Evolutionary conservation across 2,113 vertebrate genomes (phyloP), one percentile per base, ranked within the genome.

Genomic region (Pampusana beccarii): DNA sequence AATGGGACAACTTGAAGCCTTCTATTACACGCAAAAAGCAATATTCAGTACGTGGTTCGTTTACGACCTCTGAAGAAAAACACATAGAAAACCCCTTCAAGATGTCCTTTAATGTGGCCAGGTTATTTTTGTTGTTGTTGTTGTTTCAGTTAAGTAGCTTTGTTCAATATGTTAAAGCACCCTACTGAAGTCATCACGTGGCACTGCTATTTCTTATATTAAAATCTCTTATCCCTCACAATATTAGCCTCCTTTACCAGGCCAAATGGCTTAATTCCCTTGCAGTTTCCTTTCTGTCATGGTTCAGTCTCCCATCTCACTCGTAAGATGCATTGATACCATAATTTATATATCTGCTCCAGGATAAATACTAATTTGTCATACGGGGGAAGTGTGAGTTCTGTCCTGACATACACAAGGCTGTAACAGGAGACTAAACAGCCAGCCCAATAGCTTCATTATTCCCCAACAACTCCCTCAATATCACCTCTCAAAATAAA

Each of bases 341-440:
- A 50, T 31, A 50, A 80, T 56, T 85, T 42, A 75, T 86, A 48
- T 73, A 78, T 80, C 15, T 88, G 65, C 40, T 82, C 23, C 46
- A 82, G 61, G 83, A 92, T 70, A 92, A 95, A 94, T 79, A 85
- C 40, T 61, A 53, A 94, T 90, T 95, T 78, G 83, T 93, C 50
- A 92, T 28, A 71, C 19, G 60, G 33, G 31, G 28, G 5, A 91
- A 38, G 81, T 29, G 18, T 42, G 78, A 95, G 23, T n/a, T 92
- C 85, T 94, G 65, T 34, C 40, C 86, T 92, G 62, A 84, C 42
- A 79, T 56, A 71, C 24, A 56, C 14, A n/a, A 86, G 82, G 80
- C 50, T 71, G 65, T 80, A 75, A 61, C 7, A 61, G 51, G 36
- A 44, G 57, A 67, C 60, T 8, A 84, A 60, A 74, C 44, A 88